These are phyloP conservation scores for Drosophila busckii DNA, from an alignment of 1,140 invertebrate genomes.

Conservation along the genomic window DNA sequence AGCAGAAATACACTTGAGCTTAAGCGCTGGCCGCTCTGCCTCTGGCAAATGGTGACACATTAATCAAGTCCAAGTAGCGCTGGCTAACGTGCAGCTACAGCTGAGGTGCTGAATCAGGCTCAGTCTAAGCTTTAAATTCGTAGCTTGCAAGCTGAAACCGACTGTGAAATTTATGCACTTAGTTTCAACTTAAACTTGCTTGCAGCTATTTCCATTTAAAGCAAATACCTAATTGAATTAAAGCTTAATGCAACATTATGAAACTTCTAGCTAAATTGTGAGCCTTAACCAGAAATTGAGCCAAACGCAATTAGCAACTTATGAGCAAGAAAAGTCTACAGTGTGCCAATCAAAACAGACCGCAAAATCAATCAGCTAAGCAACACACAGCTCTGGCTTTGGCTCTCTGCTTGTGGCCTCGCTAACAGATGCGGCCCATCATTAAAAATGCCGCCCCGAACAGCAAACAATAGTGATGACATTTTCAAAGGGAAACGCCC, in stretches of 20 bases:
- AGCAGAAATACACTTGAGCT: not conserved
- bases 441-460: conserved; percentile 51
- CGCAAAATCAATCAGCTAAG: conserved; percentile 47
- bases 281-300: too few relatives aligned
- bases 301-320: conserved; percentile 40
- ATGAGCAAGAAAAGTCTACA: conserved; percentile 24
- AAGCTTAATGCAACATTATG: too few relatives aligned
- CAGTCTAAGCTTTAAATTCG: too few relatives aligned
- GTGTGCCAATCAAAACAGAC: conserved; percentile 11
- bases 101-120: not conserved
- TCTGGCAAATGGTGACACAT: conserved; percentile 54
- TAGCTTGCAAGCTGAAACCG: too few relatives aligned
- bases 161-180: too few relatives aligned
- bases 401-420: not conserved
- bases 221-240: too few relatives aligned
- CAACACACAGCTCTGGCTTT: not conserved
- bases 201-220: too few relatives aligned
- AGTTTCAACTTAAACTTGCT: too few relatives aligned
- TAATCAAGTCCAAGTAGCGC: conserved; percentile 70
- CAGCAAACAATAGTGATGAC: conserved; percentile 30
- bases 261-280: too few relatives aligned
- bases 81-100: conserved; percentile 53
- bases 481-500: conserved; percentile 48
- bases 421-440: conserved; percentile 21
- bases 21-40: conserved; percentile 8